Evolutionary conservation across 2,797 vertebrate species (phyloP).

Genomic region (Pantherophis vulpinus): DNA sequence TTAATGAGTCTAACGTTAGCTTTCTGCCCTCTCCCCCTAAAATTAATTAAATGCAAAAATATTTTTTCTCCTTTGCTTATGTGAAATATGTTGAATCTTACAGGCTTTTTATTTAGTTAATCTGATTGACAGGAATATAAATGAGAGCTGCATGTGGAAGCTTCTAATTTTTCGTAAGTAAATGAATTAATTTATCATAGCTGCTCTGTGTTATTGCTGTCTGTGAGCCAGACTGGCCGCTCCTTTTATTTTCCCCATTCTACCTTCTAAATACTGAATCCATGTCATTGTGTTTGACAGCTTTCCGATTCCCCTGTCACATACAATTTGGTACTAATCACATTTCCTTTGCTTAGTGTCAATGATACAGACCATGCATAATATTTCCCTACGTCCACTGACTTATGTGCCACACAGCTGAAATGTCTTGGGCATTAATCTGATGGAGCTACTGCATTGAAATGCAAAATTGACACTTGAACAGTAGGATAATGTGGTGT

Average conservation of each 20-base stretch:
- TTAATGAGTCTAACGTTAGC: constrained; percentile 49
- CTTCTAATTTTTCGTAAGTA: constrained; percentile 85
- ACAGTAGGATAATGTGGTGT: constrained; percentile 69
- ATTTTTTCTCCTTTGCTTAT: constrained; percentile 27
- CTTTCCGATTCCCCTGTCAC: constrained; percentile 92
- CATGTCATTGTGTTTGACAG: constrained; percentile 95
- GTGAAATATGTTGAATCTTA: constrained; percentile 60
- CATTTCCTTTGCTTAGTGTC: constrained; percentile 82
- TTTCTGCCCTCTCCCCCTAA: constrained; percentile 29
- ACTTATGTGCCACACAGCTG: constrained; percentile 74
- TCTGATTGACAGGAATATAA: constrained; percentile 81
- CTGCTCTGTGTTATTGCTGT: constrained; percentile 77
- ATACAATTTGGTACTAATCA: constrained; percentile 87
- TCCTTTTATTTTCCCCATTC: constrained; percentile 72
- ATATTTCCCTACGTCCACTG: constrained; percentile 81
- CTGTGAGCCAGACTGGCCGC: constrained; percentile 73
- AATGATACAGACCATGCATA: constrained; percentile 79
- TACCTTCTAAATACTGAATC: constrained; percentile 79
- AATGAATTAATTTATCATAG: constrained; percentile 84
- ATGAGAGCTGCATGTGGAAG: constrained; percentile 76
- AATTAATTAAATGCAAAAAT: constrained; percentile 69
- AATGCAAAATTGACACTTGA: constrained; percentile 75
- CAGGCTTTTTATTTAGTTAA: constrained; percentile 76
- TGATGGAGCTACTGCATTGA: constrained; percentile 75
- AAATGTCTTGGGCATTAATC: constrained; percentile 80